Percentiles rank a stretch among this genome's conserved stretches.
These are phyloP conservation scores for Pleuronectes platessa DNA, from an alignment of 2,113 vertebrate genomes.

Conservation along the genomic window DNA sequence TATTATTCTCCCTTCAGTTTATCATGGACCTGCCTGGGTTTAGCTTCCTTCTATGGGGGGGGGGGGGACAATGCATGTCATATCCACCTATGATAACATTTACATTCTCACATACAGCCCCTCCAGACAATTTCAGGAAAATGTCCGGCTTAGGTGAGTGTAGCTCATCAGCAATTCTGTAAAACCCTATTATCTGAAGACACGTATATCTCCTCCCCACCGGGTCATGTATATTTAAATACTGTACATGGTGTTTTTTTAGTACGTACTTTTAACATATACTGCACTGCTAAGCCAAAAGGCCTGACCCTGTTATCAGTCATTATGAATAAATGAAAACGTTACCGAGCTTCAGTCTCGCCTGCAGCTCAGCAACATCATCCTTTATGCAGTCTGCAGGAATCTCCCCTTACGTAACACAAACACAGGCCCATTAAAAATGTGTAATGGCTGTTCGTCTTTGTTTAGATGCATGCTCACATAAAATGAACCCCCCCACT, in stretches of 20 bases:
- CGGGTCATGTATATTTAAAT: not conserved
- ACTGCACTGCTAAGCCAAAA: slow-evolving; percentile 16
- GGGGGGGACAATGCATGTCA: too few relatives aligned
- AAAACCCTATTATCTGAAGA: not conserved
- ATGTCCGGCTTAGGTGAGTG: too few relatives aligned
- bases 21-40: too few relatives aligned
- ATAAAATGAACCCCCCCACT: slow-evolving; percentile 20
- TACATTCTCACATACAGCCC: too few relatives aligned
- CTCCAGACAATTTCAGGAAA: too few relatives aligned
- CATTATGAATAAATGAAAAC: slow-evolving; percentile 44
- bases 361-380: not conserved
- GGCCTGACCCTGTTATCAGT: slow-evolving; percentile 21
- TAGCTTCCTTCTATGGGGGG: too few relatives aligned
- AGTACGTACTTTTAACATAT: not conserved
- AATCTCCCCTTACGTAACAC: not conserved
- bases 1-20: not conserved
- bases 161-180: not conserved
- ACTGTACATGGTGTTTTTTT: not conserved
- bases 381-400: not conserved
- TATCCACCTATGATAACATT: too few relatives aligned
- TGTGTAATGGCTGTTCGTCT: not conserved
- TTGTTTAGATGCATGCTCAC: slow-evolving; percentile 21
- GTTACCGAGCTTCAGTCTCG: not conserved
- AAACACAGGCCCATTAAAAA: slow-evolving; percentile 2
- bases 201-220: not conserved